These are phyloP conservation scores for Dryobates pubescens DNA, from an alignment of 2,797 vertebrate genomes.

Conservation along the genomic window DNA sequence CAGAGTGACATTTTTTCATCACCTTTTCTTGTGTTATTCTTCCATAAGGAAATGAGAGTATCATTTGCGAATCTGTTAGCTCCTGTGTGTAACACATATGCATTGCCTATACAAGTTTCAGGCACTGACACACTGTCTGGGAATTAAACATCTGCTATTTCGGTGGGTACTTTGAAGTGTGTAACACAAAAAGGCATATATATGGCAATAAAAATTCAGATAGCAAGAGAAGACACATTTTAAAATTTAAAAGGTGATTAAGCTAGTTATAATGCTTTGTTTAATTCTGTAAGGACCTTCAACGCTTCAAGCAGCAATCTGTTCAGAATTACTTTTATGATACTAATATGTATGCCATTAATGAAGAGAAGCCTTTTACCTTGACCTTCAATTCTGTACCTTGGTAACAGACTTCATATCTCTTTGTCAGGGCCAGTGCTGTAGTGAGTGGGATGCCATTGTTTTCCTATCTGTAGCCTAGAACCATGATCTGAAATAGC, in stretches of 20 bases:
- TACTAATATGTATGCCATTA: not conserved
- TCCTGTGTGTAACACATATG: fast-evolving
- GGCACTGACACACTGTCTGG: not conserved
- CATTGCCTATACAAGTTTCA: not conserved
- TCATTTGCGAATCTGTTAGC: not conserved
- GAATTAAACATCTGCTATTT: not conserved
- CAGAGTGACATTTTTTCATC: not conserved
- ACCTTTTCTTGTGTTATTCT: not conserved
- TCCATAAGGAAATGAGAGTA: fast-evolving
- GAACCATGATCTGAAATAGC: not conserved
- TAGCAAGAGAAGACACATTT: not conserved
- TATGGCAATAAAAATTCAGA: not conserved
- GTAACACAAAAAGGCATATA: fast-evolving
- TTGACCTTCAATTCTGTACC: not conserved
- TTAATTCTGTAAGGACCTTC: not conserved
- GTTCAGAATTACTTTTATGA: not conserved
- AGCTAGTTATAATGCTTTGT: not conserved
- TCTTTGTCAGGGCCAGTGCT: not conserved
- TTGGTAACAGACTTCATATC: not conserved
- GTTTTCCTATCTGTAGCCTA: not conserved
- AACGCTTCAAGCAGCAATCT: not conserved
- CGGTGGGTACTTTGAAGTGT: not conserved
- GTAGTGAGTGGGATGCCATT: not conserved
- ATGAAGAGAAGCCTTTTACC: not conserved
- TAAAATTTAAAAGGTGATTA: not conserved